A percentile compares a stretch with the other conserved stretches of the same genome.
phyloP scores from a whole-genome alignment of 1,140 invertebrate species.

The Drosophila neocordata region DNA sequence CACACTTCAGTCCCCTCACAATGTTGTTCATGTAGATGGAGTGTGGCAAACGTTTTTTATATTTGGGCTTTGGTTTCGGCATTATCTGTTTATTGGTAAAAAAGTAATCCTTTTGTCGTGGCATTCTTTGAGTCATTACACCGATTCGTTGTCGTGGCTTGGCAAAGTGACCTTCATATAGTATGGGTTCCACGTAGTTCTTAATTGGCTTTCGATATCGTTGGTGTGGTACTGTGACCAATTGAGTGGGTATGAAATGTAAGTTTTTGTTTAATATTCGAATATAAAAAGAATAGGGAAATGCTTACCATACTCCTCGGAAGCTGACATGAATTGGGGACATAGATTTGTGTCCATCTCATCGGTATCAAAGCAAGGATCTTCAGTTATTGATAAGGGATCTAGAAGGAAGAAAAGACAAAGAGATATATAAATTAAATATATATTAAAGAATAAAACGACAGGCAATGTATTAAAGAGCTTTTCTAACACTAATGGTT shows the following conservation, averaged over 20 bases:
- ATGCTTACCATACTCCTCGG: constrained; percentile 31
- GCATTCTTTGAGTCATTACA: constrained; percentile 1
- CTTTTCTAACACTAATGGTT: no score
- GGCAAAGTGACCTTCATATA: constrained; percentile 58
- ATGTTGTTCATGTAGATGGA: constrained; percentile 71
- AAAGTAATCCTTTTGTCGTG: constrained; percentile 44
- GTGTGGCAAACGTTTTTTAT: constrained; percentile 49
- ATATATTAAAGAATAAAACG: no score
- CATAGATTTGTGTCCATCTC: constrained; percentile 60
- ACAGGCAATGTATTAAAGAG: no score
- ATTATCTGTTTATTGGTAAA: constrained; percentile 65
- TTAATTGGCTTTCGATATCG: constrained; percentile 56
- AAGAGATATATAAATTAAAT: no score
- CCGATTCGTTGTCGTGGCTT: constrained; percentile 47
- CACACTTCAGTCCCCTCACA: constrained; percentile 57
- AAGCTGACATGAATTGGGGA: constrained; percentile 49
- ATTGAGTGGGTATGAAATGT: neutral
- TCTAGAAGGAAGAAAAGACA: neutral
- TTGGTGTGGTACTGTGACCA: neutral
- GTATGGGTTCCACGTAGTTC: constrained; percentile 68
- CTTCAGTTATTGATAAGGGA: constrained; percentile 12
- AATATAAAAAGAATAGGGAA: neutral
- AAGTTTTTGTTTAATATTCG: accelerated
- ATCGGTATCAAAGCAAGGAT: constrained; percentile 50
- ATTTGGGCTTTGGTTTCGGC: constrained; percentile 51